Base-by-base conservation (phyloP, 2,797 vertebrate genomes). In the Danio aesculapii region DNA sequence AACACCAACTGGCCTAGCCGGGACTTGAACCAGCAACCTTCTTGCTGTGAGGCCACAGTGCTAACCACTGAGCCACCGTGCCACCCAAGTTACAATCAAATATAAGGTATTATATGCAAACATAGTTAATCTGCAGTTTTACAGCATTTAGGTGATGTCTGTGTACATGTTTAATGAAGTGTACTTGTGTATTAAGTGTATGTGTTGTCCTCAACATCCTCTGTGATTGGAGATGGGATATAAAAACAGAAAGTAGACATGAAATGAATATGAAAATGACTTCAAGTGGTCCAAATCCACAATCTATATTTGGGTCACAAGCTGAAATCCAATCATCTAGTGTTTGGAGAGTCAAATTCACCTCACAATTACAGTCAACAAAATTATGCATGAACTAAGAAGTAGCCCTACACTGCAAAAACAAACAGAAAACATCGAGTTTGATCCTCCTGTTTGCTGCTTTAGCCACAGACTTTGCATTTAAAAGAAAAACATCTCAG, bases 401-500 rank as follows among this genome's bases (percentile, higher is more conserved):
- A 30, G 30, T 3, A n/a, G 46, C 17, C 47, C 14, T 46, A 30
- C 19, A 39, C 46, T n/a, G 39, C 17, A 46, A 44, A 46, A 74
- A 50, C 43, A 49, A n/a, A 8, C 16, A 13, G 52, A 55, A 67
- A 30, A 75, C 0, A 11, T 6, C 0, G 14, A 66, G 16, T n/a
- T 67, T 63, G 47, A 52, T 9, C 6, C 17, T 76, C 13, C 50
- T 52, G 49, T 64, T 64, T 10, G 59, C 62, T 46, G 50, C 17
- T 66, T 66, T 57, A 46, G 19, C 44, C 7, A 3, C 66, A 21
- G 75, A 49, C 44, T 12, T 49, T 50, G 55, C 55, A 41, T 78
- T 70, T 62, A 71, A 68, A 19, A 13, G 21, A 30, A 52, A 59
- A 62, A 59, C 46, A 70, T 79, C 30, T 41, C 19, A 49, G 43